These are phyloP conservation scores for Ophraella communa DNA, from an alignment of 2,888 invertebrate species.

Conservation along the genomic window DNA sequence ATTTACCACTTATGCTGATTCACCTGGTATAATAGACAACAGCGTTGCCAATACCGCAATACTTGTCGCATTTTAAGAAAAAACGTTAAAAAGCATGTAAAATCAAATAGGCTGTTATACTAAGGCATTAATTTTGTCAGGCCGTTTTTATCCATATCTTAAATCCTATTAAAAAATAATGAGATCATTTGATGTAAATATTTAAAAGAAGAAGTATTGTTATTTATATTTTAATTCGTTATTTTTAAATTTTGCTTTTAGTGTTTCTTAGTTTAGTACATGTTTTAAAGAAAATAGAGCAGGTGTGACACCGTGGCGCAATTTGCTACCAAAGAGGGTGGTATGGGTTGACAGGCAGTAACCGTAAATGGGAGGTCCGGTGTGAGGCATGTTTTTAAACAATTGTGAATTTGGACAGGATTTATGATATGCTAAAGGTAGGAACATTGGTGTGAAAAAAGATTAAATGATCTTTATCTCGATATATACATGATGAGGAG, in stretches of 20 bases:
- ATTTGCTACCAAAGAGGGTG: constrained; percentile 20
- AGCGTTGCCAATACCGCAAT: constrained; percentile 22
- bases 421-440: constrained; percentile 41
- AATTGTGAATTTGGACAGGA: constrained; percentile 45
- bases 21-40: constrained; percentile 44
- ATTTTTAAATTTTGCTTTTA: too few relatives aligned
- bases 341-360: constrained; percentile 44
- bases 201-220: too few relatives aligned
- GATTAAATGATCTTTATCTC: constrained; percentile 35
- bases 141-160: too few relatives aligned
- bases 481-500: constrained; percentile 10
- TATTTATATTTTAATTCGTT: too few relatives aligned
- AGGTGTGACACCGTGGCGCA: constrained; percentile 18
- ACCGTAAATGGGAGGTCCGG: constrained; percentile 53
- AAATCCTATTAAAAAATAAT: too few relatives aligned
- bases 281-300: neutral
- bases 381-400: constrained; percentile 55
- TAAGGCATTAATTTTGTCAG: too few relatives aligned
- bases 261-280: too few relatives aligned
- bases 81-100: too few relatives aligned
- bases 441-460: constrained; percentile 35
- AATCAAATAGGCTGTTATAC: too few relatives aligned
- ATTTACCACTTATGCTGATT: constrained; percentile 53
- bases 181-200: too few relatives aligned
- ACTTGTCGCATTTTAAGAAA: too few relatives aligned